phyloP scores from a whole-genome alignment of 2,113 vertebrate species.

The Embiotoca jacksoni region DNA sequence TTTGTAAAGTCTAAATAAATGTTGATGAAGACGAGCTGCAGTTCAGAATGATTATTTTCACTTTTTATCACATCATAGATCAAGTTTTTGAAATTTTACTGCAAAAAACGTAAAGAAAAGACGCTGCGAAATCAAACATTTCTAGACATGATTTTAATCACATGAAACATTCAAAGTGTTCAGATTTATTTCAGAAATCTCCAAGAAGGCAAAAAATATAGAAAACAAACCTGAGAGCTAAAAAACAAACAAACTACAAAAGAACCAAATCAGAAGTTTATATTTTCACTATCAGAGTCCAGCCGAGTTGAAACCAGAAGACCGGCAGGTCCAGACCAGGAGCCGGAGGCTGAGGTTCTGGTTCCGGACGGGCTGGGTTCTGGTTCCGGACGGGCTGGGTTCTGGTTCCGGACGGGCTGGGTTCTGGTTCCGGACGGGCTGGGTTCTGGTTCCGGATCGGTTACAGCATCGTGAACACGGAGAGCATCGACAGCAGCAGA shows the following conservation, averaged over 20 bases:
- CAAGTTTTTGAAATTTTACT: neutral
- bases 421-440: no score
- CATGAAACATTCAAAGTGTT: neutral
- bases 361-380: no score
- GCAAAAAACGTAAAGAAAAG: neutral
- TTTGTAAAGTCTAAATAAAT: slow-evolving; percentile 46
- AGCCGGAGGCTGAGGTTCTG: no score
- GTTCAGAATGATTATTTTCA: no score
- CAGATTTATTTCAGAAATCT: slow-evolving; percentile 4
- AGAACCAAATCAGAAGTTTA: neutral
- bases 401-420: no score
- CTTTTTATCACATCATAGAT: no score
- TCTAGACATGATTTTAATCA: no score
- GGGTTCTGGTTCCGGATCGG: slow-evolving; percentile 4
- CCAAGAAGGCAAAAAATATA: neutral
- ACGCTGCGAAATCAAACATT: no score
- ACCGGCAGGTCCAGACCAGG: no score
- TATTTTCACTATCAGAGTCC: no score
- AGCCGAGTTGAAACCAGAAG: no score
- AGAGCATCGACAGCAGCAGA: slow-evolving; percentile 43
- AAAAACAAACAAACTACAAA: neutral
- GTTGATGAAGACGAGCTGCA: slow-evolving; percentile 5
- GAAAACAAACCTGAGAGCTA: neutral
- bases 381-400: no score
- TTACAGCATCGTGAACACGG: neutral